Conservation (phyloP, 2,797 vertebrate species). For the Muscicapa comitata region DNA sequence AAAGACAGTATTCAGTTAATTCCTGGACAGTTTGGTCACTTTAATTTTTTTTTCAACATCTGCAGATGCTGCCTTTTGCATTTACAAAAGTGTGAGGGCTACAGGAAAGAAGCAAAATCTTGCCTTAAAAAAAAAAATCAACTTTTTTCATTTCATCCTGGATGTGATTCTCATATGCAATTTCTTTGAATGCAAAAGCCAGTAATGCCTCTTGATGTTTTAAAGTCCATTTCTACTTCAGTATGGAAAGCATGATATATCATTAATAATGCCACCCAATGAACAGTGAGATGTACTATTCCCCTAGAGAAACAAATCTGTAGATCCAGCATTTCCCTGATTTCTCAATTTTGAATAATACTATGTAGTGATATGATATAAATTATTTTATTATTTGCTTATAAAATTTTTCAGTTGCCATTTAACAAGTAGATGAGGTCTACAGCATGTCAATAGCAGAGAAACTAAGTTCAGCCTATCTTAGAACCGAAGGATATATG, state of each 20-base stretch:
- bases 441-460: not conserved
- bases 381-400: not conserved
- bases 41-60: not conserved
- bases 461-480: not conserved
- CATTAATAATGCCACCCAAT: not conserved
- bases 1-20: conserved; percentile 26
- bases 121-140: not conserved
- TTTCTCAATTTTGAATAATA: conserved; percentile 7
- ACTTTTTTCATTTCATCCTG: not conserved
- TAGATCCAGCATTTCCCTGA: not conserved
- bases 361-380: not conserved
- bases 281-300: not conserved
- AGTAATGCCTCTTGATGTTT: not conserved
- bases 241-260: not conserved
- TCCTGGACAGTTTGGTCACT: not conserved
- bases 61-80: not conserved
- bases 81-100: not conserved
- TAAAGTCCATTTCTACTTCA: not conserved
- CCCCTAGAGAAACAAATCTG: not conserved
- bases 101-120: not conserved
- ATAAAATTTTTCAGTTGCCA: not conserved
- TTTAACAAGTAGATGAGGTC: not conserved
- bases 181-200: not conserved
- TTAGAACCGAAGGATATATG: not conserved
- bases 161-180: not conserved